These are phyloP conservation scores for Thomomys bottae DNA, from an alignment of 2,113 vertebrate species.

Conservation along the genomic window DNA sequence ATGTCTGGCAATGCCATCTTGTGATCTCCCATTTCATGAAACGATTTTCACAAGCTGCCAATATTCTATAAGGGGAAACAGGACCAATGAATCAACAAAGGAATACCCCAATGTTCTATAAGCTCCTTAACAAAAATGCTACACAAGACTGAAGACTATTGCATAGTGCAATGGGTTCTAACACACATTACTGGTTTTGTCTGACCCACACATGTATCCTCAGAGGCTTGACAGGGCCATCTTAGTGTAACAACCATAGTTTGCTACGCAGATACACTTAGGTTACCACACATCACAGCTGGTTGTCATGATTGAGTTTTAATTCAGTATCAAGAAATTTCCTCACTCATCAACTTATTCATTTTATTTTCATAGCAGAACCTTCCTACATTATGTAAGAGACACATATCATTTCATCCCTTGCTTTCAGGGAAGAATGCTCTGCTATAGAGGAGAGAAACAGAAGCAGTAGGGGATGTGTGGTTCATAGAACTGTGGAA, in stretches of 20 bases:
- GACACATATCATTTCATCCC: accelerated
- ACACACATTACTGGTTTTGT: background rate
- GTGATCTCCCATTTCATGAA: slow-evolving; percentile 33
- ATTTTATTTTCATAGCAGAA: background rate
- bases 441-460: background rate
- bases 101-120: background rate
- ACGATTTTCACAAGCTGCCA: background rate
- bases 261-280: background rate
- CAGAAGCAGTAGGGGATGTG: background rate
- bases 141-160: background rate
- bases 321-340: background rate
- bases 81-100: background rate
- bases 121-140: background rate
- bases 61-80: background rate
- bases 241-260: too few species aligned
- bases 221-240: background rate
- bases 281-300: background rate
- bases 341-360: accelerated
- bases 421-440: background rate
- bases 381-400: background rate
- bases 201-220: accelerated
- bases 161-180: accelerated
- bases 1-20: background rate
- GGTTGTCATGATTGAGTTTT: background rate
- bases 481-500: background rate